Evolutionary conservation across 2,888 invertebrate genomes (phyloP), one percentile per base, ranked within the genome.

Genomic region (Alitta virens): DNA sequence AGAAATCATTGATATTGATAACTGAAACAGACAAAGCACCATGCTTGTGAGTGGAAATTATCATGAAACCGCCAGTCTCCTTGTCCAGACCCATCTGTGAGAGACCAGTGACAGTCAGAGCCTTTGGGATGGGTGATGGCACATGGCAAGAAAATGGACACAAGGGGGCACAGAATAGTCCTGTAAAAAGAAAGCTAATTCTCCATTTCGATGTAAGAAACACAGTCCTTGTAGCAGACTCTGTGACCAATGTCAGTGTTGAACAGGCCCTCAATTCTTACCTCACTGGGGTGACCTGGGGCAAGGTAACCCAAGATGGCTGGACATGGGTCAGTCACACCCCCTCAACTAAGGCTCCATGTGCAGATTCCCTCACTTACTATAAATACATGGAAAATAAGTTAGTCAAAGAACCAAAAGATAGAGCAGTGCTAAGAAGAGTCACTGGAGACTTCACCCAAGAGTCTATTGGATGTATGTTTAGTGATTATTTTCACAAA

Each of bases 201-300:
- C 68, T 82, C 14, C 81, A 82, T 67, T 75, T 82, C 64, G 82
- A 82, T 65, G 74, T 79, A 21, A 68, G 81, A 46, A 82, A 82
- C 68, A 82, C 82, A 1, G 72, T 81, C 25, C 69, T 81, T 5
- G 80, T 82, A 14, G 78, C 80, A 1, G 79, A 80, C 63, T 76
- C 76, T 2, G 72, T 79, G 7, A 78, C 79, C 1, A 74, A 76
- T 49, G 75, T 79, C 0, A 72, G 72, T 24, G 76, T 80, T 43
- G 79, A 79, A 62, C 76, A 79, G 60, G 80, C 79, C 1, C 71
- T 82, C n/a, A 81, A 81, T 65, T 76, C 77, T 56, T 82, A 78
- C 68, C 72, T 82, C 23, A 78, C 81, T 1, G 78, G 80, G 1
- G 80, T 80, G 9, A 72, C 74, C 2, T 82, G 82, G 82, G 81